These are phyloP conservation scores for Columba guinea DNA, from an alignment of 2,797 vertebrate species.

Conservation along the genomic window DNA sequence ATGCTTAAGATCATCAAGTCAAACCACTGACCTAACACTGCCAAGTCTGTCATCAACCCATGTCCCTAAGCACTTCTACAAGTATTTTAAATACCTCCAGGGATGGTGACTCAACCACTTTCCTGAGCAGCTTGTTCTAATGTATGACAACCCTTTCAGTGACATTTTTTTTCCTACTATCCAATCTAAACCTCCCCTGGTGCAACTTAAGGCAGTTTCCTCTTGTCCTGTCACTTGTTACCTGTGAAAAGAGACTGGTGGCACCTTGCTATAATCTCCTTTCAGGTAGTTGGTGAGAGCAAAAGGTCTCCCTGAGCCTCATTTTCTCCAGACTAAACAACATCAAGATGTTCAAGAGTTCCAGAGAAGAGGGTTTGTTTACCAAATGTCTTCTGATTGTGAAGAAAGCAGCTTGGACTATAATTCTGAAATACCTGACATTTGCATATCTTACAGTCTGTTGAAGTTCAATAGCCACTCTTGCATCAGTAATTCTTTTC, in stretches of 20 bases:
- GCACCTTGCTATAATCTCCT: no score
- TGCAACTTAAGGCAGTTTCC: no score
- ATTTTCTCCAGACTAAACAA: no score
- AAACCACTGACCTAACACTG: no score
- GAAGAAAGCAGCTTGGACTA: not conserved
- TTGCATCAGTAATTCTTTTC: not conserved
- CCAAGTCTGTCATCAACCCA: not conserved
- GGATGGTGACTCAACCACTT: not conserved
- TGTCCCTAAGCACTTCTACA: not conserved
- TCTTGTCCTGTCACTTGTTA: no score
- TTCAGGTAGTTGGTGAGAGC: not conserved
- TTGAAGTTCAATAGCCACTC: not conserved
- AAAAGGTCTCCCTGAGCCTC: not conserved
- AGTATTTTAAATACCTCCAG: not conserved
- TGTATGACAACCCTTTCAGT: not conserved
- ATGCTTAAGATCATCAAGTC: not conserved
- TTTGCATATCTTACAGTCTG: fast-evolving
- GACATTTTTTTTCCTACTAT: not conserved
- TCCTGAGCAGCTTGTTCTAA: not conserved
- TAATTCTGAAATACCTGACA: not conserved
- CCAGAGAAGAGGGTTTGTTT: not conserved
- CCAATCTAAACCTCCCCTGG: no score
- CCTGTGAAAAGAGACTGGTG: no score
- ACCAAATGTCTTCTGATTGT: not conserved
- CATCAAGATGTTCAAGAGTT: not conserved